phyloP scores from a whole-genome alignment of 2,888 invertebrate species.

The Phortica magna region DNA sequence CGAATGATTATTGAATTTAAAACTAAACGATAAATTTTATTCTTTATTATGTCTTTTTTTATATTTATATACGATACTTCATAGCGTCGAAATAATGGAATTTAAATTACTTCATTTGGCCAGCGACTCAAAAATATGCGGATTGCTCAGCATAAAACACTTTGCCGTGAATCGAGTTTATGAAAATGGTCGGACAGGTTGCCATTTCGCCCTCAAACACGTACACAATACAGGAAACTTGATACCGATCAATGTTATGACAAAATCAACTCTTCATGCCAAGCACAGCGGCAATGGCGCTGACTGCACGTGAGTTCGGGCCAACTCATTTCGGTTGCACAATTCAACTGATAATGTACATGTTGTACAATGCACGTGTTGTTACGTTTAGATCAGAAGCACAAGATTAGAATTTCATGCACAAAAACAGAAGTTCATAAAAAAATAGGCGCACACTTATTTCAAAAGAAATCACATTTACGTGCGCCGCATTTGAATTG shows the following conservation, averaged over 20 bases:
- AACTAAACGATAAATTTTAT: no score
- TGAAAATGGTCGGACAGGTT: not conserved
- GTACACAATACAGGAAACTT: conserved; percentile 25
- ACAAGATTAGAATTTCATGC: conserved; percentile 6
- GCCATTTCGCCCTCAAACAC: conserved; percentile 12
- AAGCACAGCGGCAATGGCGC: not conserved
- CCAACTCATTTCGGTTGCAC: conserved; percentile 27
- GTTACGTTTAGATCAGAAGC: conserved; percentile 15
- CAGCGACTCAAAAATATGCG: no score
- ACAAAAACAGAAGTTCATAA: not conserved
- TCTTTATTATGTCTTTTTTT: not conserved
- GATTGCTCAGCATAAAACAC: no score
- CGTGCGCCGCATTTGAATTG: conserved; percentile 23
- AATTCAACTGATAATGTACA: conserved; percentile 9
- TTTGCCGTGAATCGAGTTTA: not conserved
- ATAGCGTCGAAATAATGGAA: no score
- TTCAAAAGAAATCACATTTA: conserved; percentile 6
- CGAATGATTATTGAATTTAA: no score
- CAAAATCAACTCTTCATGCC: not conserved
- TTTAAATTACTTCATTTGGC: not conserved
- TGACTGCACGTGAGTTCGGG: not conserved
- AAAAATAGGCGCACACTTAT: not conserved
- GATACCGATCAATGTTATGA: conserved; percentile 6
- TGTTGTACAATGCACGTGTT: conserved; percentile 16
- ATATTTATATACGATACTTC: not conserved